These are phyloP conservation scores for Holothuria glaberrima DNA, from an alignment of 35 echinoderm and acorn worm genomes.

Conservation along the genomic window DNA sequence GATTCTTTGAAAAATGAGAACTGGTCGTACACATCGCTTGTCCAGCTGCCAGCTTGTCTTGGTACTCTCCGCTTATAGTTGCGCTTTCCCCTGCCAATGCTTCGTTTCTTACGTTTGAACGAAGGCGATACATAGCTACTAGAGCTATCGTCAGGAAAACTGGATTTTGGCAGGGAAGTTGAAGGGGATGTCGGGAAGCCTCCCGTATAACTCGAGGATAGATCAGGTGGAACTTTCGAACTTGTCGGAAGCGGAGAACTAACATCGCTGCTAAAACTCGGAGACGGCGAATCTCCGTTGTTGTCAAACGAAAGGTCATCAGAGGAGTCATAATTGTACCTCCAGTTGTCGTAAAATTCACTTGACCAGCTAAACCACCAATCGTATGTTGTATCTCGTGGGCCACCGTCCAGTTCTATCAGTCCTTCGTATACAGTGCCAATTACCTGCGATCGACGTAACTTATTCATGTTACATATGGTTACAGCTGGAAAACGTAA, in stretches of 20 bases:
- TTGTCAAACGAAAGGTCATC: background rate
- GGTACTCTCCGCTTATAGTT: no score
- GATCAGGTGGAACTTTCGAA: background rate
- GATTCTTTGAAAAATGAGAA: background rate
- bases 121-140: no score
- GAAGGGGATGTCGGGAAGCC: background rate
- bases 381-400: background rate
- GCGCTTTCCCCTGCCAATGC: no score
- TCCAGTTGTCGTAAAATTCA: constrained; percentile 25
- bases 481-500: constrained; percentile 83
- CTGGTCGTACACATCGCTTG: background rate
- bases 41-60: no score
- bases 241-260: background rate
- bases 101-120: no score
- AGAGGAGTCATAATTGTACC: background rate
- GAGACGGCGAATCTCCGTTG: background rate
- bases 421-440: constrained; percentile 79
- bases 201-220: no score
- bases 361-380: constrained; percentile 47
- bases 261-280: background rate
- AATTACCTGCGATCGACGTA: constrained; percentile 65
- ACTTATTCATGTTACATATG: constrained; percentile 89
- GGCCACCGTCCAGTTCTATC: constrained; percentile 74
- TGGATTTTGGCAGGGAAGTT: no score
- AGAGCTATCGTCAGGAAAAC: background rate